Base-by-base conservation (phyloP, 2,888 invertebrate species). In the Tortrix viridana region DNA sequence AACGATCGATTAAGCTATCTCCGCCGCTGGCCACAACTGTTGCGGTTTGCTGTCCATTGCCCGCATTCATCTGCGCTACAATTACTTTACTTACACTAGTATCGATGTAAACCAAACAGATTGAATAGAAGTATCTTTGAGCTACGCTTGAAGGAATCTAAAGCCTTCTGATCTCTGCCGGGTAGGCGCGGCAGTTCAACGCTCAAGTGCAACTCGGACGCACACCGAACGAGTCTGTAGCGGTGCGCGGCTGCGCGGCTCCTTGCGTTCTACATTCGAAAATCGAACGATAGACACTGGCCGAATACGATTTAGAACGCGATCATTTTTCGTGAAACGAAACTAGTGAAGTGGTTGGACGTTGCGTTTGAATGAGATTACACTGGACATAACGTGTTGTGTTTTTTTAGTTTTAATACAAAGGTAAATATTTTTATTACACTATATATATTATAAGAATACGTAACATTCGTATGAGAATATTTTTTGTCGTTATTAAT, bases 121-220 rank as follows among this genome's bases (percentile, higher is more conserved):
- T 85, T 76, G 48, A 62, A 72, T 71, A 73, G 77, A 63, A 66
- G 22, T 69, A 67, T 62, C 67, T 65, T 60, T 63, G 65, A 54
- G 58, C 46, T 66, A 59, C 54, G 63, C 56, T 52, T 59, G 57
- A 67, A 60, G 53, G 66, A 66, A 56, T 67, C 44, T 60, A 69
- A 49, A 70, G 47, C 58, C 78, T 71, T 71, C 73, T 66, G 60
- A 65, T 53, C 66, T 71, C 65, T 80, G 80, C 41, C 79, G 88
- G 80, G 79, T 87, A 76, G 74, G 49, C 79, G 75, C 74, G 82
- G 78, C 84, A 85, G 89, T 89, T 89, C 88, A 86, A 86, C 82
- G 89, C 80, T 88, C 86, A 89, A 85, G 87, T 87, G 87, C 88
- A 86, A 81, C 83, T 84, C 83, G 71, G 74, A 71, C 88, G 88